Percentiles rank a stretch among this genome's conserved stretches.
phyloP scores from a whole-genome alignment of 2,888 invertebrate species.

The Uropetala carovei region DNA sequence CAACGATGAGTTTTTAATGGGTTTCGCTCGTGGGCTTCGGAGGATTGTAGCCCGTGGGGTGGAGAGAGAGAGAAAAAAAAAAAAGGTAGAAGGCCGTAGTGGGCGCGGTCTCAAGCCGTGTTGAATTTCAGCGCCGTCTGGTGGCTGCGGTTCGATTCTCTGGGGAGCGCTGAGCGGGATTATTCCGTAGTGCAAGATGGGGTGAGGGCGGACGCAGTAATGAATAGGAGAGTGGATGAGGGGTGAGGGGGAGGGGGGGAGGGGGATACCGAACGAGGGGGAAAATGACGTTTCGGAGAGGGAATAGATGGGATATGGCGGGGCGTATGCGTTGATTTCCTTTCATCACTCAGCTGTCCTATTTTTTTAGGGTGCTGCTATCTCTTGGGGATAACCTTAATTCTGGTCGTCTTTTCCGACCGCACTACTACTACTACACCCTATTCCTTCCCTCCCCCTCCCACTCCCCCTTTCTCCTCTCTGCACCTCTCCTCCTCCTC shows the following conservation, averaged over 20 bases:
- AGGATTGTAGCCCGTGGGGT: background rate
- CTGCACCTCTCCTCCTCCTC: background rate
- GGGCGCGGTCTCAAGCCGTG: constrained; percentile 36
- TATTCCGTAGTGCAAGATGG: background rate
- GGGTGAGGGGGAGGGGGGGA: too few species aligned
- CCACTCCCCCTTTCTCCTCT: background rate
- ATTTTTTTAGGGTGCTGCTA: background rate
- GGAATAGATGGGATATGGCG: background rate
- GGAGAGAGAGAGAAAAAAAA: background rate
- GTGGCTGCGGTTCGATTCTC: constrained; percentile 50
- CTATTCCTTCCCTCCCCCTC: background rate
- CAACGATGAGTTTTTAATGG: constrained; percentile 58
- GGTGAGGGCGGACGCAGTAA: background rate
- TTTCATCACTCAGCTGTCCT: constrained; percentile 4
- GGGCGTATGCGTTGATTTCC: constrained; percentile 13
- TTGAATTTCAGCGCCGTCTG: constrained; percentile 60
- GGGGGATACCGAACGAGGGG: too few species aligned
- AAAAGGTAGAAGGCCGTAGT: background rate
- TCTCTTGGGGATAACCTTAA: constrained; percentile 16
- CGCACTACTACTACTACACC: background rate
- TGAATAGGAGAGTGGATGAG: constrained; percentile 6
- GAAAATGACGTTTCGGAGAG: background rate
- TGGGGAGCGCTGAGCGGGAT: constrained; percentile 46
- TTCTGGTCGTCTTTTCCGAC: background rate
- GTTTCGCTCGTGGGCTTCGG: constrained; percentile 37